Percentiles rank a stretch among this genome's conserved stretches.
Conservation (phyloP, 2,113 vertebrate species). For the Manacus vitellinus region DNA sequence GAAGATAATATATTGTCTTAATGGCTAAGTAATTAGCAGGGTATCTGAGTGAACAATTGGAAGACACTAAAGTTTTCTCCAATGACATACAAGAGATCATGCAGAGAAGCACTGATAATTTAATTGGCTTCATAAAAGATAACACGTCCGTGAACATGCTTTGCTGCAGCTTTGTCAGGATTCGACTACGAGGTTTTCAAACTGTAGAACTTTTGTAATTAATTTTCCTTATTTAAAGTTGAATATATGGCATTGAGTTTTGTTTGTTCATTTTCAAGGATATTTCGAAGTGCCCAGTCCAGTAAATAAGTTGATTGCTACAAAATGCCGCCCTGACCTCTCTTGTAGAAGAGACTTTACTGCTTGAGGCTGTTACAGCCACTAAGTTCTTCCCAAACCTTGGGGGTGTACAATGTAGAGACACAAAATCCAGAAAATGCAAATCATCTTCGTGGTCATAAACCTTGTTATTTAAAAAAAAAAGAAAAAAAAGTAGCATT, state of each 20-base stretch:
- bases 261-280: neutral
- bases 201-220: neutral
- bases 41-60: neutral
- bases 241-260: neutral
- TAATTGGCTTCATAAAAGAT: neutral
- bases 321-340: neutral
- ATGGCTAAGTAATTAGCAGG: slow-evolving; percentile 9
- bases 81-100: neutral
- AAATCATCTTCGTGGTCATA: neutral
- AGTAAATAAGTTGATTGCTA: neutral
- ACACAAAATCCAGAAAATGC: neutral
- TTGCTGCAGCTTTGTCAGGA: neutral
- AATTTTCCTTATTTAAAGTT: neutral
- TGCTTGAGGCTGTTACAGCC: neutral
- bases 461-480: neutral
- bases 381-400: neutral
- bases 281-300: neutral
- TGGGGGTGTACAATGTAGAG: accelerated
- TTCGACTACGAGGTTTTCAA: neutral
- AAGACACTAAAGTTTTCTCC: neutral
- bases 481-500: neutral
- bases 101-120: neutral
- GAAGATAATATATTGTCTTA: neutral
- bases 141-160: neutral
- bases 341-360: neutral